phyloP scores from a whole-genome alignment of 2,113 vertebrate species.

The Puffinus mauretanicus region DNA sequence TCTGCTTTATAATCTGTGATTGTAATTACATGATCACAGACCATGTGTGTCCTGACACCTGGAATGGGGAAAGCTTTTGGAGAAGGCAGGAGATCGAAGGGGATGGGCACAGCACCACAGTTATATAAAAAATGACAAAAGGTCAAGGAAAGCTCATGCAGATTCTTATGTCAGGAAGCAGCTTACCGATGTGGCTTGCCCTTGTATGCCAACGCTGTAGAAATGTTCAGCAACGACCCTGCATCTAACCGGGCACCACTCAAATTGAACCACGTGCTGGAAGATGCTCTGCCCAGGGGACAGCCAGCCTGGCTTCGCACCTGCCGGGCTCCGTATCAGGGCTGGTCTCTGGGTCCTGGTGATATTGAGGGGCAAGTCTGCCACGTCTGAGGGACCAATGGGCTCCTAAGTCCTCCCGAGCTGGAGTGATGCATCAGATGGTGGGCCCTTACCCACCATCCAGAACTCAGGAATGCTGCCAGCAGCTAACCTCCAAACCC shows the following conservation, averaged over 20 bases:
- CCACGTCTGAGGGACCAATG: accelerated
- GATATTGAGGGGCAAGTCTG: background rate
- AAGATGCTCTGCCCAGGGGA: background rate
- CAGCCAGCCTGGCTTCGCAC: background rate
- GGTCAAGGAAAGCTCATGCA: background rate
- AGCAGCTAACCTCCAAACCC: background rate
- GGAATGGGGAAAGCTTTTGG: background rate
- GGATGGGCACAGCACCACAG: background rate
- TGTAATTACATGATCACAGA: background rate
- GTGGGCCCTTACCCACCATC: accelerated
- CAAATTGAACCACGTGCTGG: accelerated
- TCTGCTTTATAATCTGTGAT: background rate
- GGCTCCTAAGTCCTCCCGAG: background rate
- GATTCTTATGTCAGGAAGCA: background rate
- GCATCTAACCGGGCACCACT: background rate
- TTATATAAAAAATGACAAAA: background rate
- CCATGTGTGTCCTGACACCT: background rate
- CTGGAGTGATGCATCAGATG: accelerated
- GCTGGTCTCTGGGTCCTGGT: background rate
- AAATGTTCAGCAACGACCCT: background rate
- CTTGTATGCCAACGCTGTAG: background rate
- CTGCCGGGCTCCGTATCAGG: accelerated
- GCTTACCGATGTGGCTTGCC: background rate
- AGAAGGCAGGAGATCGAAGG: background rate
- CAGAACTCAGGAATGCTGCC: background rate